Evolutionary conservation across 2,888 invertebrate genomes (phyloP), one percentile per base, ranked within the genome.

Genomic region (Molorchus minor): DNA sequence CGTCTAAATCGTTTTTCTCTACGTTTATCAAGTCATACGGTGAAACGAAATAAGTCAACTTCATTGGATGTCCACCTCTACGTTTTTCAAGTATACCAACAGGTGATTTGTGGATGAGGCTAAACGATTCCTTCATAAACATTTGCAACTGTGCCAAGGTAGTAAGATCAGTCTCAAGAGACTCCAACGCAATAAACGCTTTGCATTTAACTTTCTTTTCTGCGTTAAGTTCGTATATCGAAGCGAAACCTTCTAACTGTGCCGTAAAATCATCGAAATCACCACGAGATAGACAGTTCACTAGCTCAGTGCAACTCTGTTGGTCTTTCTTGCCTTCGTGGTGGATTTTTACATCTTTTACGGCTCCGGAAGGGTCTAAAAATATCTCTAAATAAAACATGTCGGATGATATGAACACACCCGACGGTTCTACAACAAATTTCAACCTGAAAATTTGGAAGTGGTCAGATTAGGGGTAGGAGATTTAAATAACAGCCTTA

Each of bases 331-430:
- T 93, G 71, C 93, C 93, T 80, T 95, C 95, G 78, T 96, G 96
- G 79, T 96, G 94, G 56, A 97, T 90, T 79, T 88, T 89, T 0
- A 96, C 96, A 84, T 96, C 96, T 76, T 91, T 90, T 0, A 97
- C 91, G 25, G 87, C 86, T 17, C 96, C 96, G 33, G 86, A 87
- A 2, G 89, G 84, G 75, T 96, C 95, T 53, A 97, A 84, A 52
- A 93, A 83, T 71, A 98, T 92, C 83, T 97, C 96, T 70, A 97
- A 85, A 79, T 94, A 96, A 81, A 97, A 97, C 96, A 96, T 96
- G 77, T 97, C 97, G 0, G 95, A 95, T 35, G 94, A 95, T 79
- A 97, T 95, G 77, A 95, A 95, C 3, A 89, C 88, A 40, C 91
- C 91, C 45, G 91, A 88, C 58, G 90, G 87, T 53, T 92, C 93